These are phyloP conservation scores for Axinella damicornis DNA, from an alignment of 37 sponge, comb jelly and placozoan species.

Conservation along the genomic window DNA sequence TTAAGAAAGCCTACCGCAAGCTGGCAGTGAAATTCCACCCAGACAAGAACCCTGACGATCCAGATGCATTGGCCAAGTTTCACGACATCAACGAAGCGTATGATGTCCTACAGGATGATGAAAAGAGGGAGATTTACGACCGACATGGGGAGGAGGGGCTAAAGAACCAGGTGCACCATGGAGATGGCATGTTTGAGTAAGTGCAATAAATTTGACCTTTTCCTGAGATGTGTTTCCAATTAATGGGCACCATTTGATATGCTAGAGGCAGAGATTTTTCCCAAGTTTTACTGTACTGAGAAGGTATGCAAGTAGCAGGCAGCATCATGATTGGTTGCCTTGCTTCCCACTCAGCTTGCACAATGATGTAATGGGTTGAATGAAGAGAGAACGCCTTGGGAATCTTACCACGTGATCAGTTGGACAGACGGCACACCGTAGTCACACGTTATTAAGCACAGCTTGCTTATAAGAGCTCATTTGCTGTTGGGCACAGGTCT, in stretches of 20 bases:
- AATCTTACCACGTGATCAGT: too few relatives aligned
- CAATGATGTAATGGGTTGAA: too few relatives aligned
- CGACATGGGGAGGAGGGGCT: conserved; percentile 96
- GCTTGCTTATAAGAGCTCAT: too few relatives aligned
- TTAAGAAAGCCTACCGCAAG: conserved; percentile 97
- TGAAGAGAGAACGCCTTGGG: too few relatives aligned
- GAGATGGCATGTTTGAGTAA: conserved; percentile 68
- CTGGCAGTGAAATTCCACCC: conserved; percentile 95
- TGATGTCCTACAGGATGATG: conserved; percentile 90
- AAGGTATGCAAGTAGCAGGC: too few relatives aligned
- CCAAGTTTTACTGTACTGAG: too few relatives aligned
- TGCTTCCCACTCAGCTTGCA: too few relatives aligned
- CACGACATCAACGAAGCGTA: conserved; percentile 95
- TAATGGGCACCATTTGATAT: neutral
- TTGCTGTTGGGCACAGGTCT: too few relatives aligned
- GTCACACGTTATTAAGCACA: too few relatives aligned
- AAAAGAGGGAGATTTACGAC: conserved; percentile 90
- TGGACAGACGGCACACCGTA: too few relatives aligned
- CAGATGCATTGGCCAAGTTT: conserved; percentile 84
- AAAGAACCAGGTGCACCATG: conserved; percentile 53
- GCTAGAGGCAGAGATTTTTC: too few relatives aligned
- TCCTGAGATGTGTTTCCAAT: neutral
- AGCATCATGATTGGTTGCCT: too few relatives aligned
- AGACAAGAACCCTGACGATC: conserved; percentile 93
- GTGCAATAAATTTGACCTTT: neutral